Evolutionary conservation across 2,113 vertebrate genomes (phyloP).

Genomic region (Promerops cafer): DNA sequence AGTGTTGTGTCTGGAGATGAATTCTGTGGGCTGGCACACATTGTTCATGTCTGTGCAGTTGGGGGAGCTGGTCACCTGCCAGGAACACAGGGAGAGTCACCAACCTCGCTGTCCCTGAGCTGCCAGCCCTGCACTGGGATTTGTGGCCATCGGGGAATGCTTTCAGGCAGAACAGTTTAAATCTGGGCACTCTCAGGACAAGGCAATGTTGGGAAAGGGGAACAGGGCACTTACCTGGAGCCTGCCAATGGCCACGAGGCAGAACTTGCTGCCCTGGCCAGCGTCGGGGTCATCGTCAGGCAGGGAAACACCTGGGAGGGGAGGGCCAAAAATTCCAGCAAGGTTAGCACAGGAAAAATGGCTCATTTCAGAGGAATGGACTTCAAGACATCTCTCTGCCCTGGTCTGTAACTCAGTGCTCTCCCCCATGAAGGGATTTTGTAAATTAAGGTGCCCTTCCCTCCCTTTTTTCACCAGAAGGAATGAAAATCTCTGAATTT

Average conservation of each 20-base stretch:
- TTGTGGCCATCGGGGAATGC: fast-evolving
- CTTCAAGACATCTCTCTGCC: no score
- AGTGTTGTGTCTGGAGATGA: constrained; percentile 93
- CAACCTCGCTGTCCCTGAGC: fast-evolving
- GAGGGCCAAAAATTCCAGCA: not conserved
- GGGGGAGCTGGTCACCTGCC: constrained; percentile 90
- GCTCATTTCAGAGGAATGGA: not conserved
- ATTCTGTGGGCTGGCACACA: constrained; percentile 87
- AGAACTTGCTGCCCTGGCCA: constrained; percentile 90
- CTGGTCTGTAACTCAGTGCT: not conserved
- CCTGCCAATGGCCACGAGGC: constrained; percentile 95
- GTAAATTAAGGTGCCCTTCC: not conserved
- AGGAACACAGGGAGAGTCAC: fast-evolving
- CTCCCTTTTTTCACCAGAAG: not conserved
- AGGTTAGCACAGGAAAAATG: not conserved
- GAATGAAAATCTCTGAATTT: not conserved
- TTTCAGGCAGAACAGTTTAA: fast-evolving
- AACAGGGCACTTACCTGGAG: constrained; percentile 74
- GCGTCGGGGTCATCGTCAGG: constrained; percentile 89
- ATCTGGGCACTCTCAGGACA: fast-evolving
- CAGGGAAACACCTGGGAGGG: constrained; percentile 83
- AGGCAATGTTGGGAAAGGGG: fast-evolving
- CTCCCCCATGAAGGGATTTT: not conserved
- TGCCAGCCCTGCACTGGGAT: not conserved
- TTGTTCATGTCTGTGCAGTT: constrained; percentile 83